These are phyloP conservation scores for Saxidomus purpurata DNA, from an alignment of 1,140 invertebrate species.

Conservation along the genomic window DNA sequence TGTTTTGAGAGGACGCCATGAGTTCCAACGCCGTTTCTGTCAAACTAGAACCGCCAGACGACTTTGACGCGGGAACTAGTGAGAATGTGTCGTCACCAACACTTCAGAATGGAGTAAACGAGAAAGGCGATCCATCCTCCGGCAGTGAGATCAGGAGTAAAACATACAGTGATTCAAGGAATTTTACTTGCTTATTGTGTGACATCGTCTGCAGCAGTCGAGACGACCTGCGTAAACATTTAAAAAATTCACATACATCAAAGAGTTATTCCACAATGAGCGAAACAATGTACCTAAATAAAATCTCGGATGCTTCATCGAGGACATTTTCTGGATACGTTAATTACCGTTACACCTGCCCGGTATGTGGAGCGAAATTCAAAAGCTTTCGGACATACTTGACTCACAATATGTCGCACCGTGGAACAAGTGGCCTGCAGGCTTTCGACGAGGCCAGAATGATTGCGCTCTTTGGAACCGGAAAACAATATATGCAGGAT, in stretches of 20 bases:
- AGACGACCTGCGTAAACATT: conserved; percentile 34
- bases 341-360: conserved; percentile 58
- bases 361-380: conserved; percentile 60
- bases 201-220: conserved; percentile 43
- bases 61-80: conserved; percentile 18
- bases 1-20: not conserved
- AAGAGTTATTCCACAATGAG: conserved; percentile 17
- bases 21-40: conserved; percentile 33
- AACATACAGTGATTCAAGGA: not conserved
- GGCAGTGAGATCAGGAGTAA: not conserved
- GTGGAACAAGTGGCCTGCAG: not conserved
- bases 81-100: not conserved
- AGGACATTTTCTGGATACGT: conserved; percentile 32
- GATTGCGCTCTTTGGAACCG: conserved; percentile 47
- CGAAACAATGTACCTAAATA: not conserved
- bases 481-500: conserved; percentile 52
- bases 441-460: conserved; percentile 46
- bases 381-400: conserved; percentile 56
- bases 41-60: conserved; percentile 55
- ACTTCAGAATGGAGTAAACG: not conserved
- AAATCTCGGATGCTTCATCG: not conserved
- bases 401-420: conserved; percentile 58
- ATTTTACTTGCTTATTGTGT: conserved; percentile 56
- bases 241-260: conserved; percentile 39
- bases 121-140: not conserved